Conservation (phyloP, 2,888 invertebrate genomes). For the Ariolimax columbianus region DNA sequence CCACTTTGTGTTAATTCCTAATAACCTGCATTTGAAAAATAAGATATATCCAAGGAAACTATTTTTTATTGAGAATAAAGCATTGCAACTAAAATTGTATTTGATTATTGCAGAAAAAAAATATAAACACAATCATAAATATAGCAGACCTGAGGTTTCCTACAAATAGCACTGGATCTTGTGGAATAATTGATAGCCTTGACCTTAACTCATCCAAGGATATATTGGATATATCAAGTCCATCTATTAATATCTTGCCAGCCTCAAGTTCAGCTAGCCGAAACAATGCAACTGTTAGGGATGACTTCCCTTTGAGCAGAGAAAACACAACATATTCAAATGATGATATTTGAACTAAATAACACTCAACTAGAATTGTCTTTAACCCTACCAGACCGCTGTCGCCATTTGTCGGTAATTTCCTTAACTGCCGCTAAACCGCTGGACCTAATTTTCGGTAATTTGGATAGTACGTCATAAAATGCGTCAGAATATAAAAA, state of each 20-base stretch:
- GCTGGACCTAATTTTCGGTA: too few relatives aligned
- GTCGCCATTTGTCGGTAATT: too few relatives aligned
- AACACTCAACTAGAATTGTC: neutral
- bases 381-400: too few relatives aligned
- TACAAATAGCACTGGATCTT: slow-evolving; percentile 83
- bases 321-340: neutral
- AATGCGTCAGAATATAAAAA: too few relatives aligned
- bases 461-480: too few relatives aligned
- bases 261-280: slow-evolving; percentile 82
- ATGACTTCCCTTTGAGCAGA: slow-evolving; percentile 81
- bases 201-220: slow-evolving; percentile 81
- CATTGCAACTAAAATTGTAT: too few relatives aligned
- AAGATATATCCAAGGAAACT: too few relatives aligned
- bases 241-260: slow-evolving; percentile 82
- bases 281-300: slow-evolving; percentile 82
- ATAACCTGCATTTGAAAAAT: too few relatives aligned
- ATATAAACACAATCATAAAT: neutral
- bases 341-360: neutral
- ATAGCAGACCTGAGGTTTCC: slow-evolving; percentile 81
- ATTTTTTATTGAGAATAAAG: too few relatives aligned
- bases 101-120: too few relatives aligned
- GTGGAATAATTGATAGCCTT: slow-evolving; percentile 81
- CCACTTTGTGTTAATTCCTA: too few relatives aligned
- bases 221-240: slow-evolving; percentile 80
- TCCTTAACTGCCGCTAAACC: too few relatives aligned